Percentiles rank a stretch among this genome's conserved stretches.
phyloP scores from a whole-genome alignment of 1,140 invertebrate species.

The Asobara japonica region DNA sequence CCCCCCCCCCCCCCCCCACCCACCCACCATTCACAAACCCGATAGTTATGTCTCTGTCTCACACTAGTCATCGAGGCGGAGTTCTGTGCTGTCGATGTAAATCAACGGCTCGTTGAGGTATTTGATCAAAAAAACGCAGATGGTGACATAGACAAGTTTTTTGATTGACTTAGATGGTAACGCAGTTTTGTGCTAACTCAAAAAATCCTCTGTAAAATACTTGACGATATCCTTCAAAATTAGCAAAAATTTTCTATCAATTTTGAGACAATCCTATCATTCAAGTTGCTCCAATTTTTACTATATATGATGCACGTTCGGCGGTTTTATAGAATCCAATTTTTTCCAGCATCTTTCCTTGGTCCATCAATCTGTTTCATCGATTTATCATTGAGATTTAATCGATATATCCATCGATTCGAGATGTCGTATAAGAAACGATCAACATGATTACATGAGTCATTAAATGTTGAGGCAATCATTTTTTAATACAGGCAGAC shows the following conservation, averaged over 20 bases:
- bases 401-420: background rate
- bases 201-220: too few species aligned
- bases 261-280: background rate
- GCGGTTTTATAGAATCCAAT: too few species aligned
- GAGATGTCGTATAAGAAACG: background rate
- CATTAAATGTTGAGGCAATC: slow-evolving; percentile 20
- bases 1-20: background rate
- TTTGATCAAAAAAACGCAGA: too few species aligned
- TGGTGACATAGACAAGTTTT: background rate
- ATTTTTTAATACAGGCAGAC: slow-evolving; percentile 4
- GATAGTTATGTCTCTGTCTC: background rate
- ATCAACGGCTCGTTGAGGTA: background rate
- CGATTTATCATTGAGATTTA: background rate
- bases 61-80: background rate
- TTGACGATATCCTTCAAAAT: too few species aligned
- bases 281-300: too few species aligned
- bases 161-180: too few species aligned
- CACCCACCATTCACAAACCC: slow-evolving; percentile 3
- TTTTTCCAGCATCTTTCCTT: too few species aligned
- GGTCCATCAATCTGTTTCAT: too few species aligned
- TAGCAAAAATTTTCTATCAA: too few species aligned
- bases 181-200: too few species aligned
- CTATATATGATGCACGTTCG: too few species aligned
- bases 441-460: background rate
- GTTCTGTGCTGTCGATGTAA: background rate